These are phyloP conservation scores for Erythrolamprus reginae DNA, from an alignment of 2,113 vertebrate species.

Conservation along the genomic window DNA sequence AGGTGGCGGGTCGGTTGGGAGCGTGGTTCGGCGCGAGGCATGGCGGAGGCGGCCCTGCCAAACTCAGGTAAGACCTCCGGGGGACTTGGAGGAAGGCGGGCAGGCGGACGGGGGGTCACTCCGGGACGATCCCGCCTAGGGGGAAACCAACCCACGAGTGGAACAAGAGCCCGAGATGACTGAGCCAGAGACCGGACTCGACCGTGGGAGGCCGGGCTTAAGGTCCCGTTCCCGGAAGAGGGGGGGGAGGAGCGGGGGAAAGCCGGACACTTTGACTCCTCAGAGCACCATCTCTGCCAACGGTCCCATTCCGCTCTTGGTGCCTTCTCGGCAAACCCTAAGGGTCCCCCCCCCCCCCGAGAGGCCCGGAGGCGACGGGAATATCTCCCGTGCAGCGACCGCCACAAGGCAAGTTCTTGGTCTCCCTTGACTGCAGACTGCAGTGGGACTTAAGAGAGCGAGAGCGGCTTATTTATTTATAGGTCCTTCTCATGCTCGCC, in stretches of 20 bases:
- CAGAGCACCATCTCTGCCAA: no score
- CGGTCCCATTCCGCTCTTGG: not conserved
- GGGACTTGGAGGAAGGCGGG: not conserved
- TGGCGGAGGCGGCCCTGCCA: slow-evolving; percentile 17
- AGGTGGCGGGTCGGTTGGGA: not conserved
- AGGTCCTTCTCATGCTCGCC: no score
- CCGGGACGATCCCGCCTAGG: no score
- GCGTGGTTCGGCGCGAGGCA: not conserved
- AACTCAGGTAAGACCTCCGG: slow-evolving; percentile 10
- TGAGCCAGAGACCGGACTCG: not conserved
- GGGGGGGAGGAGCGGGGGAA: no score
- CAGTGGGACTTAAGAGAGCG: no score
- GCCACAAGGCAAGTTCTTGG: not conserved
- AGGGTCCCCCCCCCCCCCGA: no score
- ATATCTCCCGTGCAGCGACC: no score
- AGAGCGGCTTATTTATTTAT: not conserved
- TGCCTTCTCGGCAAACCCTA: not conserved
- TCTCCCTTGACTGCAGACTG: not conserved
- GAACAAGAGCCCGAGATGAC: not conserved
- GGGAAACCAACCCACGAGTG: not conserved
- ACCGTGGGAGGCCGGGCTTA: not conserved
- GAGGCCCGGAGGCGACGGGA: not conserved
- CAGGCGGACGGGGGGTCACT: not conserved
- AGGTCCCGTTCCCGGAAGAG: no score
- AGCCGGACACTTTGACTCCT: not conserved